phyloP scores from a whole-genome alignment of 2,113 vertebrate species.

The Passer montanus region DNA sequence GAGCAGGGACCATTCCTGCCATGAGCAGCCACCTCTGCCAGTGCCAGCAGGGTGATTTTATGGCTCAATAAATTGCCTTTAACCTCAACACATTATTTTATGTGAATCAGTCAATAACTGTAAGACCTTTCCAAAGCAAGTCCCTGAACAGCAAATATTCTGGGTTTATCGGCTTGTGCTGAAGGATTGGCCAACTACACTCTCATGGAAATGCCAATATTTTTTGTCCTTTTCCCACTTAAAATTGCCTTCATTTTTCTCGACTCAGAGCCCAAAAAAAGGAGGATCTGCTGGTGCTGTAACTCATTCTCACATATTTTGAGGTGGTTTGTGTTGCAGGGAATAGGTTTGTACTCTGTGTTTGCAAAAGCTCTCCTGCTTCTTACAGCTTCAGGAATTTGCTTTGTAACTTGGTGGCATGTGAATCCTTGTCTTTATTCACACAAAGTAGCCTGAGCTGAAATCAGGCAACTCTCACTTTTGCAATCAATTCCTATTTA shows the following conservation, averaged over 20 bases:
- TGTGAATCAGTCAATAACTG: background rate
- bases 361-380: background rate
- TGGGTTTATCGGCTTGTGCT: background rate
- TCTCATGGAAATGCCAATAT: background rate
- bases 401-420: background rate
- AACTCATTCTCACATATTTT: background rate
- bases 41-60: background rate
- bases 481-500: background rate
- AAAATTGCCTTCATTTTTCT: background rate
- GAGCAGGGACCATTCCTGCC: background rate
- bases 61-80: background rate
- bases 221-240: background rate
- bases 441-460: fast-evolving
- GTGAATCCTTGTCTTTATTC: background rate
- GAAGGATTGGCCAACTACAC: background rate
- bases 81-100: background rate
- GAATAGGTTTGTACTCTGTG: background rate
- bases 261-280: background rate
- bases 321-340: background rate
- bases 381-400: background rate
- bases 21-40: background rate
- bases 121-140: background rate
- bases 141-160: background rate
- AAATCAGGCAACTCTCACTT: background rate
- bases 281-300: background rate